Evolutionary conservation across 2,797 vertebrate species (phyloP), one percentile per base, ranked within the genome.

Genomic region (Eleutherodactylus coqui): DNA sequence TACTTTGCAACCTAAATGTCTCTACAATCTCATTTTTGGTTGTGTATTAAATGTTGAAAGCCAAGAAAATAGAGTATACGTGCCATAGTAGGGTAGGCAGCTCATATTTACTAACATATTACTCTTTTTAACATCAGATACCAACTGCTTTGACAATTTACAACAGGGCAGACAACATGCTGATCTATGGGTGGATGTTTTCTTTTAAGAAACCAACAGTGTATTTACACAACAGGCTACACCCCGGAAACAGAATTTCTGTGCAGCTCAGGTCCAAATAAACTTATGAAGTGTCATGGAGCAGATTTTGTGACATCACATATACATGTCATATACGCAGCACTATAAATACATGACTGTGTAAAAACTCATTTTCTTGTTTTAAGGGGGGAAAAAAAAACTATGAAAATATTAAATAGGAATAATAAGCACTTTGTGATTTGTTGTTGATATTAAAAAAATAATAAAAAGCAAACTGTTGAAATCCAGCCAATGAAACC

Each of bases 361-460:
- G 36, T 70, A 36, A 36, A 70, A 70, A 21, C 9, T 5, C 16
- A 5, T 32, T 62, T 24, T 55, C n/a, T 60, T 29, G 27, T 32
- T 41, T 70, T 53, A 38, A 82, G 9, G 7, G n/a, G 36, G 53
- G 29, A 45, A 36, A 64, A 34, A 45, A 79, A 82, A 49, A n/a
- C n/a, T n/a, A n/a, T n/a, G 5, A 73, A 73, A 38, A 86, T 86
- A 81, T 32, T n/a, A 81, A 82, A 85, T 77, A 62, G 24, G 69
- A 73, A 73, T 73, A 69, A 9, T 32, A 89, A 91, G 88, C 36
- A 10, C 82, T 89, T 91, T 79, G 88, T 89, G 47, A 41, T 77
- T 24, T 49, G 84, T 89, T 89, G 85, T 89, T 89, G 87, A 36
- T 41, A 84, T 82, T 84, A 79, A 88, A 86, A 83, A 85, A 60